Conservation (phyloP, 2,797 vertebrate species). For the Falco berigora region DNA sequence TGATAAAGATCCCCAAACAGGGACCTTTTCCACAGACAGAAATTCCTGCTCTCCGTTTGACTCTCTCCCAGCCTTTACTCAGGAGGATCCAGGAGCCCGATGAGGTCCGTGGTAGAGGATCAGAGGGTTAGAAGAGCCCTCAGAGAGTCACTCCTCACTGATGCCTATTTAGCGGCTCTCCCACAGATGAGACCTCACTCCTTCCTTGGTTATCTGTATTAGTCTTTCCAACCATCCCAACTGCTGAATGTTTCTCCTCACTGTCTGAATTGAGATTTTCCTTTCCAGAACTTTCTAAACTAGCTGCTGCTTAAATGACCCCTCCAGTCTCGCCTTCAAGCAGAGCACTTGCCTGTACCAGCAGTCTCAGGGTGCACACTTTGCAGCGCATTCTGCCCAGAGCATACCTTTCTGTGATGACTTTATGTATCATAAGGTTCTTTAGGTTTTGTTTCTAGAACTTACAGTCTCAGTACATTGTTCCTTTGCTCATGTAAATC, state of each 20-base stretch:
- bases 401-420: not conserved
- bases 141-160: not conserved
- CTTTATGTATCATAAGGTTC: not conserved
- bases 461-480: not conserved
- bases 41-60: not conserved
- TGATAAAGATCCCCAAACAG: not conserved
- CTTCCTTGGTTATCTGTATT: not conserved
- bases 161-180: not conserved
- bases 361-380: not conserved
- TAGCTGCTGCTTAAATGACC: not conserved
- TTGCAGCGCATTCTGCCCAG: not conserved
- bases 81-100: not conserved
- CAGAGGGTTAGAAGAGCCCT: not conserved
- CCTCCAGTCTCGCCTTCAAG: not conserved
- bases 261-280: not conserved
- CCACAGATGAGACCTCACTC: not conserved
- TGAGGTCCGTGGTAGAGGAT: not conserved
- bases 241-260: not conserved
- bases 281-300: not conserved
- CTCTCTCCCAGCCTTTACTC: not conserved
- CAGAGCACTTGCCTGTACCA: not conserved
- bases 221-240: not conserved
- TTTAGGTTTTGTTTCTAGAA: not conserved
- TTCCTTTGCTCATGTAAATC: not conserved
- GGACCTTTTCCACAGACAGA: not conserved